Evolutionary conservation across 2,888 invertebrate genomes (phyloP), one percentile per base, ranked within the genome.

Genomic region (Acrobeloides nanus): DNA sequence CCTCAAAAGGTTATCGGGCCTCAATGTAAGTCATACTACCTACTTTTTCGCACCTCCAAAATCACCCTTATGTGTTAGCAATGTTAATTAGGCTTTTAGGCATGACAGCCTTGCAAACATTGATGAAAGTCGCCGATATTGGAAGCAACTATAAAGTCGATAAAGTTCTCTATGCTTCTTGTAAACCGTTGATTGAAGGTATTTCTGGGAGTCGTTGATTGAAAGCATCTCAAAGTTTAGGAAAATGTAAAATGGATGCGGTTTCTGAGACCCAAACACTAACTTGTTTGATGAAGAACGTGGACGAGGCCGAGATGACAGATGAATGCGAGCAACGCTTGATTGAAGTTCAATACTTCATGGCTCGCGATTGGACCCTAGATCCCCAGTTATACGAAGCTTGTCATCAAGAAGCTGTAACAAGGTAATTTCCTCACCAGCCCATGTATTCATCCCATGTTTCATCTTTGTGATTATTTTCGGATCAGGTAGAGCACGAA

Each of bases 111-210:
- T 47, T 57, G 8, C 56, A 57, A 23, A 12, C 29, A 1, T 25
- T 57, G 26, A 58, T 54, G 44, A 58, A 59, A 38, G 84, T 87
- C 66, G 83, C 87, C 4, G 90, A 95, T 76, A 85, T 84, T n/a
- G 92, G 86, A 1, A 87, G 88, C 76, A 89, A 93, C 76, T 90
- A 90, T 86, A 82, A 87, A 62, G 87, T 93, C 0, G 95, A 97
- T 62, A 61, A 55, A 25, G 66, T 72, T 4, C 59, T 71, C 29
- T 64, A 64, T 38, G 64, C 55, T 1, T 68, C 71, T 2, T 71
- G 71, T 48, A 35, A 56, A 23, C 40, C 56, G 12, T 49, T 72
- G 7, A 67, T 71, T 38, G 66, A 68, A 41, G 63, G 61, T 50
- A n/a, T n/a, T n/a, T n/a, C n/a, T n/a, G n/a, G n/a, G n/a, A n/a